Percentiles rank a stretch among this genome's conserved stretches.
Conservation (phyloP, 2,797 vertebrate genomes). For the Sylvia borin region DNA sequence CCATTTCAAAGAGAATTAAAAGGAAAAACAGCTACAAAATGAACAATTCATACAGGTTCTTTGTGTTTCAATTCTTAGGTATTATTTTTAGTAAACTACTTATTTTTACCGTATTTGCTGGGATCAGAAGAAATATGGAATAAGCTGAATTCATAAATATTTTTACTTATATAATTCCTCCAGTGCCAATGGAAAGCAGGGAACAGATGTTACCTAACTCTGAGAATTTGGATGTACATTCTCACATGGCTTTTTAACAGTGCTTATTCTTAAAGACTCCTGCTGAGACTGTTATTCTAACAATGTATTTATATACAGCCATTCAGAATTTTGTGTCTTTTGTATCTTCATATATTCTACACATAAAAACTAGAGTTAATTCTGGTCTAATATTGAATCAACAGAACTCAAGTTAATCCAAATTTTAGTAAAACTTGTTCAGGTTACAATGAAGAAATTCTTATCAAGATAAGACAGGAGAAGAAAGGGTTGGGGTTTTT, state of each 20-base stretch:
- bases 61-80: background rate
- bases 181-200: slow-evolving; percentile 17
- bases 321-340: background rate
- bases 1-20: background rate
- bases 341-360: background rate
- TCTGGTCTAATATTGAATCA: background rate
- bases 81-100: background rate
- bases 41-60: background rate
- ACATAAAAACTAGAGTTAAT: background rate
- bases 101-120: slow-evolving; percentile 24
- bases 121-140: background rate
- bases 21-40: background rate
- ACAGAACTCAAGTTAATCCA: background rate
- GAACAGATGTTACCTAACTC: slow-evolving; percentile 33
- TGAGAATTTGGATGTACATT: background rate
- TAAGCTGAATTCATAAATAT: slow-evolving; percentile 44
- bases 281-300: background rate
- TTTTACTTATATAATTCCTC: slow-evolving; percentile 40
- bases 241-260: background rate
- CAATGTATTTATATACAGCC: background rate
- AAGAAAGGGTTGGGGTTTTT: background rate
- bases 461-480: background rate
- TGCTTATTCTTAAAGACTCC: background rate
- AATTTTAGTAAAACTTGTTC: background rate
- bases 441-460: background rate